Evolutionary conservation across 2,888 invertebrate species (phyloP).

Genomic region (Zygothrica quintamaculata): DNA sequence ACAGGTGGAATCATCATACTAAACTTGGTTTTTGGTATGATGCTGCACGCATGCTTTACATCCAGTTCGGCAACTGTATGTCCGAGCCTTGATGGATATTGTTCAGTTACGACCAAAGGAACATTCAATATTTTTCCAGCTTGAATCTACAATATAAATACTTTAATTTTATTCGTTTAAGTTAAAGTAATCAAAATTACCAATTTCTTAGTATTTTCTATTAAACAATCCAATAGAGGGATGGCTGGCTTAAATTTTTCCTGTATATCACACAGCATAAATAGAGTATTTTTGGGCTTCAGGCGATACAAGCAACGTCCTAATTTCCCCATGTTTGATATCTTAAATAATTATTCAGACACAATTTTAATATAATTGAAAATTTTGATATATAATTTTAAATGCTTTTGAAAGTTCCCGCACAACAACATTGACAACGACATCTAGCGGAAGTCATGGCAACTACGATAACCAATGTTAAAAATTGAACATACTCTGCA

Average conservation of each 20-base stretch:
- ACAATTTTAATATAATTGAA: too few species aligned
- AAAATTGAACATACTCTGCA: conserved; percentile 43
- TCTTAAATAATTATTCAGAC: too few species aligned
- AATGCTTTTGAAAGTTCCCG: conserved; percentile 26
- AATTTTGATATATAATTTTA: background rate
- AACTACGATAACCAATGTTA: conserved; percentile 21
- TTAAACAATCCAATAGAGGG: conserved; percentile 89
- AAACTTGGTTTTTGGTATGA: conserved; percentile 90
- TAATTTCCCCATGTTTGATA: too few species aligned
- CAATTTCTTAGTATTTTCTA: conserved; percentile 88
- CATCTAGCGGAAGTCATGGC: conserved; percentile 19
- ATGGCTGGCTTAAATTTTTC: conserved; percentile 91
- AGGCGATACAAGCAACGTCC: conserved; percentile 72
- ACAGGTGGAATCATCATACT: conserved; percentile 91
- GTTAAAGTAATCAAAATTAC: conserved; percentile 79
- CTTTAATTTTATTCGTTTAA: background rate
- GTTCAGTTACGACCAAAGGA: conserved; percentile 89
- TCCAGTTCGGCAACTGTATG: conserved; percentile 89
- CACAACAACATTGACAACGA: conserved; percentile 7
- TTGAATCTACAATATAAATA: conserved; percentile 85
- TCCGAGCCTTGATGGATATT: conserved; percentile 90
- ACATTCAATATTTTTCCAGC: conserved; percentile 88
- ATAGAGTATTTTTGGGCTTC: conserved; percentile 86
- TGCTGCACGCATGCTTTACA: conserved; percentile 86
- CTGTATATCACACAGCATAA: conserved; percentile 93